Conservation (phyloP, 2,797 vertebrate species). For the Oryzias dopingdopingensis region DNA sequence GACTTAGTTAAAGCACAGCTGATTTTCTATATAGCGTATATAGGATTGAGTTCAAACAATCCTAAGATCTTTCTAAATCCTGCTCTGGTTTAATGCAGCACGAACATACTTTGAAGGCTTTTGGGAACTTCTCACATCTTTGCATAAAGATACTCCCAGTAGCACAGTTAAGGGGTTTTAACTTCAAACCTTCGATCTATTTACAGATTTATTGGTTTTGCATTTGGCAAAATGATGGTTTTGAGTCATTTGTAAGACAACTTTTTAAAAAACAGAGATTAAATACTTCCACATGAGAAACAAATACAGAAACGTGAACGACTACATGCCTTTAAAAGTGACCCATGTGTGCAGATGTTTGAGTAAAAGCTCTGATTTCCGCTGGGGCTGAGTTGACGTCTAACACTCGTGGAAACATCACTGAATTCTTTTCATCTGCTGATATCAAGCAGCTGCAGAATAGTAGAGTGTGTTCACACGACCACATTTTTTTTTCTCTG, state of each 20-base stretch:
- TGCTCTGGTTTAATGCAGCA: background rate
- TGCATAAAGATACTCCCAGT: too few relatives aligned
- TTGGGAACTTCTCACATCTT: background rate
- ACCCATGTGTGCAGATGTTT: constrained; percentile 18
- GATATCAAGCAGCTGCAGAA: constrained; percentile 14
- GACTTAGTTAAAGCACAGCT: background rate
- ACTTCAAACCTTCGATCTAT: too few relatives aligned
- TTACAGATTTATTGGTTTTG: too few relatives aligned
- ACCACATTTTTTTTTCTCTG: constrained; percentile 20
- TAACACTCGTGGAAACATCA: constrained; percentile 42
- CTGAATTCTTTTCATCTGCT: constrained; percentile 17
- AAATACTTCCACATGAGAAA: too few relatives aligned
- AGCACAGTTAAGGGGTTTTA: too few relatives aligned
- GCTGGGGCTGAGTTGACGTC: constrained; percentile 25
- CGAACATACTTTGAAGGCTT: background rate
- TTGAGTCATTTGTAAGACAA: too few relatives aligned
- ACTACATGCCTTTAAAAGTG: constrained; percentile 34
- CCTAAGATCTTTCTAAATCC: background rate
- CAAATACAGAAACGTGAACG: background rate
- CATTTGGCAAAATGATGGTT: too few relatives aligned
- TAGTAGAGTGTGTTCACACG: constrained; percentile 5
- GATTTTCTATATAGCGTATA: background rate
- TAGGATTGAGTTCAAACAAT: background rate
- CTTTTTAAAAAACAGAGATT: too few relatives aligned
- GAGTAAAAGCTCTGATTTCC: constrained; percentile 33